Percentiles rank a stretch among this genome's conserved stretches.
Conservation (phyloP, 1,140 invertebrate species). For the Pogonomyrmex barbatus region DNA sequence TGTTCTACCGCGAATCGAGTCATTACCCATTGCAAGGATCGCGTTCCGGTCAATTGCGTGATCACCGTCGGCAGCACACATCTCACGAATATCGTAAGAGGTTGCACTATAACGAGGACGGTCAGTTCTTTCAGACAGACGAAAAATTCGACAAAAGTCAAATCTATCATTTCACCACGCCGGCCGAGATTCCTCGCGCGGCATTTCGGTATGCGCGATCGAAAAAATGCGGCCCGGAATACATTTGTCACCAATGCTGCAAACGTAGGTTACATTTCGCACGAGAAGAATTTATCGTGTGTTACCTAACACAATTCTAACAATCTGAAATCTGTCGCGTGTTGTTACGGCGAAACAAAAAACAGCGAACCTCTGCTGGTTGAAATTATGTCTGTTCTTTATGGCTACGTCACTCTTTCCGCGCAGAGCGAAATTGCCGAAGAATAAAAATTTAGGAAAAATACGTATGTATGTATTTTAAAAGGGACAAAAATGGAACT, state of each 20-base stretch:
- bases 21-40: slow-evolving; percentile 65
- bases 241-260: not conserved
- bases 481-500: not conserved
- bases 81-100: not conserved
- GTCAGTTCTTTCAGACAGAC: not conserved
- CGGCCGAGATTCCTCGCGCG: not conserved
- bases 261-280: slow-evolving; percentile 55
- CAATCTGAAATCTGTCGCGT: slow-evolving; percentile 21
- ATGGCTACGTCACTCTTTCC: not conserved
- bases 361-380: not conserved
- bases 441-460: not conserved
- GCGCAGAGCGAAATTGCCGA: not conserved
- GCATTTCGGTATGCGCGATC: slow-evolving; percentile 1
- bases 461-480: not conserved
- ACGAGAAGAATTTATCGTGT: slow-evolving; percentile 17
- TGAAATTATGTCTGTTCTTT: not conserved
- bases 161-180: slow-evolving; percentile 24
- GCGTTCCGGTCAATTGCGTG: slow-evolving; percentile 35
- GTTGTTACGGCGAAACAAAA: not conserved
- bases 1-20: not conserved
- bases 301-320: not conserved
- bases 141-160: slow-evolving; percentile 8
- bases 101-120: not conserved
- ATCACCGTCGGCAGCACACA: slow-evolving; percentile 11
- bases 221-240: not conserved